These are phyloP conservation scores for Bos taurus DNA, from an alignment of 2,113 vertebrate genomes.

Conservation along the genomic window DNA sequence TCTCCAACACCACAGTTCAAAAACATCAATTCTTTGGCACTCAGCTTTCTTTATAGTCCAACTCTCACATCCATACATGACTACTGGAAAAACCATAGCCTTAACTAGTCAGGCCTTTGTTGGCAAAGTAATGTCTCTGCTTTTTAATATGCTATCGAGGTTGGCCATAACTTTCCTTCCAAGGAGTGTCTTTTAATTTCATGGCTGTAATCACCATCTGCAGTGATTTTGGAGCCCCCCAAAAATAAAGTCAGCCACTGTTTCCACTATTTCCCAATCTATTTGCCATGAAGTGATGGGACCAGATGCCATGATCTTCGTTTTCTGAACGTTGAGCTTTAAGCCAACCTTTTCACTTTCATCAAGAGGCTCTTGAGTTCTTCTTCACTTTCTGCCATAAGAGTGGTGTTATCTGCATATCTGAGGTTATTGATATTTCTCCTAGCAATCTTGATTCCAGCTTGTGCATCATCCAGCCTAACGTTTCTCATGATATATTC, in stretches of 20 bases:
- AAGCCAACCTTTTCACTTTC: background rate
- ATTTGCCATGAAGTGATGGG: background rate
- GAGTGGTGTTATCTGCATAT: background rate
- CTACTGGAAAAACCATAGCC: background rate
- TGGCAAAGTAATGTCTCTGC: background rate
- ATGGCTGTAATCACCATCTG: background rate
- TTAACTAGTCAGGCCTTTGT: background rate
- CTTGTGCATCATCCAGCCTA: background rate
- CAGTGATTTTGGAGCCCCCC: background rate
- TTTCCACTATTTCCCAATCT: background rate
- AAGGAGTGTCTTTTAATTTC: background rate
- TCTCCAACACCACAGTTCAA: background rate
- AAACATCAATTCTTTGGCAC: accelerated
- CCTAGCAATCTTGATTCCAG: background rate
- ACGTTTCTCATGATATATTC: background rate
- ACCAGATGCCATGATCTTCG: background rate
- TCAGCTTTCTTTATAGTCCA: background rate
- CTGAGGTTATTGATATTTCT: background rate
- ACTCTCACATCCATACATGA: background rate
- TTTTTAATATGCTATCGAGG: background rate
- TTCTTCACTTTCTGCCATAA: background rate
- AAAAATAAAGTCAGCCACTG: background rate
- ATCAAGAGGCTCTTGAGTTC: background rate
- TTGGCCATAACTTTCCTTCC: background rate
- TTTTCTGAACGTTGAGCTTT: background rate